A percentile compares a stretch with the other conserved stretches of the same genome.
These are phyloP conservation scores for Pontoporia blainvillei DNA, from an alignment of 2,113 vertebrate species.

Conservation along the genomic window DNA sequence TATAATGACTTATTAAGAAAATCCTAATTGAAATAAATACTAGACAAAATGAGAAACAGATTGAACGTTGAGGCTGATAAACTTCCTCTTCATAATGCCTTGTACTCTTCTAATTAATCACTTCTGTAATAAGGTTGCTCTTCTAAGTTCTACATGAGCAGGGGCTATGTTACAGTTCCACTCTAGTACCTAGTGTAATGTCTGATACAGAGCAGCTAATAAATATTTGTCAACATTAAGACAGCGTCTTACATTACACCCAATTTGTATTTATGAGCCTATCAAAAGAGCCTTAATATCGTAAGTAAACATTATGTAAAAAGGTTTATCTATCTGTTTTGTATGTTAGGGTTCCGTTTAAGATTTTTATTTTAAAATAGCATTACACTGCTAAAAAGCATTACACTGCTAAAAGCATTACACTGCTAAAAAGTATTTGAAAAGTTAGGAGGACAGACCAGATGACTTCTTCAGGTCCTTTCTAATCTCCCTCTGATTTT, in stretches of 20 bases:
- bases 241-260: neutral
- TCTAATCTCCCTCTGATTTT: neutral
- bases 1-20: neutral
- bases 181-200: neutral
- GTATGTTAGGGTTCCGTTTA: neutral
- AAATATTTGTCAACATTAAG: neutral
- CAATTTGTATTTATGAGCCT: neutral
- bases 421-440: neutral
- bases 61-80: neutral
- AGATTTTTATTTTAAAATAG: conserved; percentile 13
- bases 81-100: neutral
- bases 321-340: neutral
- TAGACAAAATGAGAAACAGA: neutral
- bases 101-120: neutral
- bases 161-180: neutral
- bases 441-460: neutral
- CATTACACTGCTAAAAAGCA: neutral
- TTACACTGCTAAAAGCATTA: neutral
- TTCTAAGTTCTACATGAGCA: neutral
- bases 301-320: neutral
- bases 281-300: neutral
- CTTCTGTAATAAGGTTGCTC: neutral
- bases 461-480: neutral
- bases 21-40: neutral
- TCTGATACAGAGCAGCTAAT: neutral